Evolutionary conservation across 2,888 invertebrate species (phyloP).

Genomic region (Xestia xanthographa): DNA sequence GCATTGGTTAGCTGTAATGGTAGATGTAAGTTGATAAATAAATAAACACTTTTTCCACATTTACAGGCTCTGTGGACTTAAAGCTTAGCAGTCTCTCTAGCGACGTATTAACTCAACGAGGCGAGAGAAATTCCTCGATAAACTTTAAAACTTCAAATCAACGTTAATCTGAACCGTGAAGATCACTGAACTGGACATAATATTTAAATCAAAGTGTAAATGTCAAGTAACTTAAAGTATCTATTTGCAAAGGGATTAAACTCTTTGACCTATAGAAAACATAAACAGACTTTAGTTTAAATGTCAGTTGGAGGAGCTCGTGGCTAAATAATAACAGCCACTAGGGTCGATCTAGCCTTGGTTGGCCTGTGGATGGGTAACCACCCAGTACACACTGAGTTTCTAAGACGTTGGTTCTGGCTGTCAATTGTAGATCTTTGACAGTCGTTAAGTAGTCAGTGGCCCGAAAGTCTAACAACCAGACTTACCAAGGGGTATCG

Average conservation of each 20-base stretch:
- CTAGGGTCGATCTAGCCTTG: no score
- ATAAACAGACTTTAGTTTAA: constrained; percentile 11
- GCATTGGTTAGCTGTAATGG: no score
- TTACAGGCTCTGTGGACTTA: neutral
- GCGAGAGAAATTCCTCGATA: neutral
- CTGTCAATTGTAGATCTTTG: no score
- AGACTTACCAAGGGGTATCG: no score
- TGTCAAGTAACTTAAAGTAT: constrained; percentile 16
- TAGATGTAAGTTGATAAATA: no score
- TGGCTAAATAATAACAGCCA: no score
- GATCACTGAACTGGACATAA: constrained; percentile 16
- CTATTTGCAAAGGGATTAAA: neutral
- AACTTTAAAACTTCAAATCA: constrained; percentile 20
- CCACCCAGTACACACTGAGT: no score
- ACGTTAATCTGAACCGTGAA: constrained; percentile 10
- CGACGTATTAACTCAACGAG: neutral
- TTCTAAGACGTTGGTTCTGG: no score
- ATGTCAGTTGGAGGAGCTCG: constrained; percentile 12
- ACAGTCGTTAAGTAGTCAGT: no score
- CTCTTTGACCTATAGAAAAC: neutral
- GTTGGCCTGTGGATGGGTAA: no score
- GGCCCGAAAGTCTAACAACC: no score
- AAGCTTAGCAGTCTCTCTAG: no score
- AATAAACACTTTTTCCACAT: neutral
- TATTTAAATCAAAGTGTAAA: constrained; percentile 34